A percentile compares a stretch with the other conserved stretches of the same genome.
Conservation (phyloP, 1,140 invertebrate genomes). For the Brachionus manjavacas region DNA sequence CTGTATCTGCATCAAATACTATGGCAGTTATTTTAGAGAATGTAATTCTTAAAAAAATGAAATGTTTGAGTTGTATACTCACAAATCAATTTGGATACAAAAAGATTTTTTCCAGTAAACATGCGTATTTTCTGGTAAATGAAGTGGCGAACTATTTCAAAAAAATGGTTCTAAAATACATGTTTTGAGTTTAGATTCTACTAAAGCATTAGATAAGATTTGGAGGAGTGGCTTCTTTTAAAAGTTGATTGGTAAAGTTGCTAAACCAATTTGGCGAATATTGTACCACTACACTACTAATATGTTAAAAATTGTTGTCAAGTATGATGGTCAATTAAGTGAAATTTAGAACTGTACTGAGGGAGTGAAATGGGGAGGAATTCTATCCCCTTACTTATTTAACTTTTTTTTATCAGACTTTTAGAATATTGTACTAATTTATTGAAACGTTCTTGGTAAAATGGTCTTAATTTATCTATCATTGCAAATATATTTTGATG, state of each 20-base stretch:
- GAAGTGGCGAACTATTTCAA: not conserved
- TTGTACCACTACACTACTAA: not conserved
- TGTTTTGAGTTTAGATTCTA: no score
- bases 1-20: not conserved
- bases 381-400: not conserved
- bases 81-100: not conserved
- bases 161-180: not conserved
- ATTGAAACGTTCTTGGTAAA: not conserved
- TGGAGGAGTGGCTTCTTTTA: not conserved
- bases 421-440: not conserved
- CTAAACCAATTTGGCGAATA: not conserved
- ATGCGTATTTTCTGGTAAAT: slow-evolving; percentile 4
- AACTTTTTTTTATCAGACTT: not conserved
- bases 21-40: not conserved
- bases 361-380: not conserved
- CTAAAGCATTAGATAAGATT: no score
- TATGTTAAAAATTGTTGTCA: not conserved
- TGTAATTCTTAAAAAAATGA: not conserved
- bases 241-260: not conserved
- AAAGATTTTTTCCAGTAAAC: not conserved
- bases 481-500: not conserved
- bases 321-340: not conserved
- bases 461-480: not conserved
- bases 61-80: not conserved
- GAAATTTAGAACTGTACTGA: not conserved